Base-by-base conservation (phyloP, 2,888 invertebrate genomes). In the Agrotis puta region DNA sequence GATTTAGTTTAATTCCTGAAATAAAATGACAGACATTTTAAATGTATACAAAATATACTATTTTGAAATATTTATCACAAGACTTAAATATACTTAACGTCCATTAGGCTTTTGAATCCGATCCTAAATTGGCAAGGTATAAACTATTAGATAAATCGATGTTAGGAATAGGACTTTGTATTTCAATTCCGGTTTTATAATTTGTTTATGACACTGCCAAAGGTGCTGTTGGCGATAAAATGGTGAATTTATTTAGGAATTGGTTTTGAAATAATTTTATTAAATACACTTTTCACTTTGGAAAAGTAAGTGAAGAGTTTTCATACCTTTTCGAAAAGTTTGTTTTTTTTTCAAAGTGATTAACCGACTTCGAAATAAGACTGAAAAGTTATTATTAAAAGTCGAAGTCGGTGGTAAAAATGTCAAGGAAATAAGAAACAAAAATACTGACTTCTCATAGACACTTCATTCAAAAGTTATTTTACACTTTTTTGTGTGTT, bases 141-240 rank as follows among this genome's bases (percentile, higher is more conserved):
- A 61, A 64, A 64, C 27, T 56, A 43, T 43, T 45, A 87, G 50
- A 68, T 75, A 69, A 64, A 54, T 50, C 33, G 65, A 59, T 64
- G 54, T 63, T 79, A 48, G 62, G 45, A 74, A 62, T 70, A 58
- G 53, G 1, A 75, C 16, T 84, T 82, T 61, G 64, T 64, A 74
- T 67, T 83, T 73, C 62, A 57, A 75, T 70, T 45, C 71, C 14
- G 50, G 63, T 75, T 77, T 71, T 43, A 71, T 50, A 59, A 78
- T 71, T 74, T 71, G 79, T 77, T 77, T 76, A 76, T 48, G 68
- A 59, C 27, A 39, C 5, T 54, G 16, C 11, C 9, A 33, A 39
- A 67, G 51, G 53, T 59, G 22, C 20, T 66, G 53, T 43, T 43
- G 43, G 48, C 39, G 27, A 58, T 76, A 75, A 73, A 48, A 16